Evolutionary conservation across 2,888 invertebrate species (phyloP), one percentile per base, ranked within the genome.

Genomic region (Agrotis puta): DNA sequence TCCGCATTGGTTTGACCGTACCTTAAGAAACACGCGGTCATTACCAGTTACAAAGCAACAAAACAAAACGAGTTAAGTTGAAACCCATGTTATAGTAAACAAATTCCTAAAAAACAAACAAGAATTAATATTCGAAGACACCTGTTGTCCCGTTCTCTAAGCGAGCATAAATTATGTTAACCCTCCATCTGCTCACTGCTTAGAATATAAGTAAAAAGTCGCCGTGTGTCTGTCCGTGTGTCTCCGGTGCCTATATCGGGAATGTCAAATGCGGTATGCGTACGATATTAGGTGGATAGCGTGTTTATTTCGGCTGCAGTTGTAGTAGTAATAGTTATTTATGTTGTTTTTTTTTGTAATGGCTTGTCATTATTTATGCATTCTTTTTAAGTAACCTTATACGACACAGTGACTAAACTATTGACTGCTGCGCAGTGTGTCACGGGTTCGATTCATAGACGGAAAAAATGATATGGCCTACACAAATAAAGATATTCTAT

Each of bases 161-260:
- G 63, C 50, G 59, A 54, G 77, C 70, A 84, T 81, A 77, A 70
- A 84, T 85, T 78, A 80, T 77, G 68, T 65, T 72, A 81, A 80
- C 76, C 73, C 76, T 68, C 58, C 89, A 88, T 85, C 87, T 88
- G 89, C 87, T 88, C 83, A 45, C 33, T 43, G 64, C 43, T 77
- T 54, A 77, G 79, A 82, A 83, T 33, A 66, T 56, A 80, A 67
- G 79, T 76, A 82, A 87, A 39, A 79, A 83, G 74, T 73, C 27
- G 51, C 57, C 33, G 53, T 24, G 20, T 54, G 68, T 27, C 48
- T 53, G 48, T 77, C 47, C 58, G 43, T 70, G 47, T 47, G 51
- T 33, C 48, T 33, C 13, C n/a, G 6, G 48, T 66, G 73, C 24
- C 87, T 82, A 67, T 85, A 85, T 81, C 71, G 64, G 83, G 83